Conservation (phyloP, 2,797 vertebrate genomes). For the Australoheros facetus region DNA sequence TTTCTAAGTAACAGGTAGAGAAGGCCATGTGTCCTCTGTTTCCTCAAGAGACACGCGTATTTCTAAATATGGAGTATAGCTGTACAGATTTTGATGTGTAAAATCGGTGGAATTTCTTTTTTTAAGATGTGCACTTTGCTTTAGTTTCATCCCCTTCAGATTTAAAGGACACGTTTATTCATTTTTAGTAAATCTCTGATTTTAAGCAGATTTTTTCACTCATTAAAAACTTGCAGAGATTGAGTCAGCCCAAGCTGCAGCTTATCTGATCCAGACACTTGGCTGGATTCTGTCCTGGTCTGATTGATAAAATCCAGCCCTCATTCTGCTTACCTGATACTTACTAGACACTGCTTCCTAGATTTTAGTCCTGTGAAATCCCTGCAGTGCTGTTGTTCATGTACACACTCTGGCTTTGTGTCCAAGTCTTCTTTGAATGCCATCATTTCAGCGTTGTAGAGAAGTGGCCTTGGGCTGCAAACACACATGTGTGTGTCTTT, state of each 20-base stretch:
- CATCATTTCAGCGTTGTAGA: conserved; percentile 1
- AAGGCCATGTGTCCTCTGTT: not conserved
- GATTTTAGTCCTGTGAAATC: conserved; percentile 16
- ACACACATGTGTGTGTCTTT: conserved; percentile 50
- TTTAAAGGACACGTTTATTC: conserved; percentile 19
- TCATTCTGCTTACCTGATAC: conserved; percentile 39
- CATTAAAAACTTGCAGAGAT: conserved; percentile 55
- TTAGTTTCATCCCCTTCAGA: conserved; percentile 5
- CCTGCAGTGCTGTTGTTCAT: conserved; percentile 3
- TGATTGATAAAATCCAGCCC: conserved; percentile 40
- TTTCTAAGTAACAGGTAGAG: not conserved
- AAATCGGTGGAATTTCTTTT: not conserved
- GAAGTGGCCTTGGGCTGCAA: conserved; percentile 24
- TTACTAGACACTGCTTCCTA: conserved; percentile 21
- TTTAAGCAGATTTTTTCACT: conserved; percentile 15
- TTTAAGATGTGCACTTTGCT: not conserved
- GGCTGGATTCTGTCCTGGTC: not conserved
- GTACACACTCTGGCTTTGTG: conserved; percentile 7
- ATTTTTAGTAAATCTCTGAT: conserved; percentile 16
- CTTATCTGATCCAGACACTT: conserved; percentile 77
- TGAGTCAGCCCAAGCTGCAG: conserved; percentile 32
- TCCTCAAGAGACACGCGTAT: not conserved
- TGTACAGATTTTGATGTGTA: conserved; percentile 1
- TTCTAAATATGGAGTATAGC: not conserved
- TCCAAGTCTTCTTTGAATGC: conserved; percentile 19